Evolutionary conservation across 2,797 vertebrate genomes (phyloP).

Genomic region (Remorina albescens): DNA sequence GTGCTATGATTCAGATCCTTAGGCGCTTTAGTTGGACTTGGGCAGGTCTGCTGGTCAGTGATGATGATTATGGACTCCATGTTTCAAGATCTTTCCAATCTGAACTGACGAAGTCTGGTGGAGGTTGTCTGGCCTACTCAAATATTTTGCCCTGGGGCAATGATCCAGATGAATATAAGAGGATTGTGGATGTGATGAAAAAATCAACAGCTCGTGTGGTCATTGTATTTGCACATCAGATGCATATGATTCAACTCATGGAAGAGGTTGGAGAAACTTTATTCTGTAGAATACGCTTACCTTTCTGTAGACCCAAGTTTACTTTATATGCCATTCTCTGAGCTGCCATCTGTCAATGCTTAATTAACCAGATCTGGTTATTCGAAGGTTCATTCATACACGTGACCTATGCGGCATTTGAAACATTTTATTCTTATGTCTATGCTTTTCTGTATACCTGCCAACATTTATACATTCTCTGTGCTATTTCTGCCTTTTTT

Average conservation of each 20-base stretch:
- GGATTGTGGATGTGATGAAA: constrained; percentile 53
- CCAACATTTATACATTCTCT: too few species aligned
- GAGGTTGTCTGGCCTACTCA: constrained; percentile 69
- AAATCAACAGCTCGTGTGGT: constrained; percentile 54
- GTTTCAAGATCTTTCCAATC: constrained; percentile 59
- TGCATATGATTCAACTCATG: constrained; percentile 41
- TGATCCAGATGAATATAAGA: constrained; percentile 31
- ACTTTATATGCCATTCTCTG: too few species aligned
- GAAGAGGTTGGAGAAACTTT: constrained; percentile 32
- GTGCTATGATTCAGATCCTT: constrained; percentile 70
- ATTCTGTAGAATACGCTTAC: neutral
- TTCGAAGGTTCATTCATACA: too few species aligned
- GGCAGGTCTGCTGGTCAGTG: constrained; percentile 72
- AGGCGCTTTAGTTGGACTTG: constrained; percentile 75
- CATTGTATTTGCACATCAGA: constrained; percentile 49
- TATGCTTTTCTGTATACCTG: too few species aligned
- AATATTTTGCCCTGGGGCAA: constrained; percentile 67
- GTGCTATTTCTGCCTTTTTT: too few species aligned
- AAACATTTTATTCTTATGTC: too few species aligned
- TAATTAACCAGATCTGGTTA: too few species aligned
- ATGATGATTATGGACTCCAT: constrained; percentile 75
- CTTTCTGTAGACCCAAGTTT: neutral
- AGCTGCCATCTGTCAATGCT: too few species aligned
- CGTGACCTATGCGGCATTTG: neutral
- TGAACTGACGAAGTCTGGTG: constrained; percentile 33